These are phyloP conservation scores for Rhagoletis zephyria DNA, from an alignment of 1,140 invertebrate genomes.

Conservation along the genomic window DNA sequence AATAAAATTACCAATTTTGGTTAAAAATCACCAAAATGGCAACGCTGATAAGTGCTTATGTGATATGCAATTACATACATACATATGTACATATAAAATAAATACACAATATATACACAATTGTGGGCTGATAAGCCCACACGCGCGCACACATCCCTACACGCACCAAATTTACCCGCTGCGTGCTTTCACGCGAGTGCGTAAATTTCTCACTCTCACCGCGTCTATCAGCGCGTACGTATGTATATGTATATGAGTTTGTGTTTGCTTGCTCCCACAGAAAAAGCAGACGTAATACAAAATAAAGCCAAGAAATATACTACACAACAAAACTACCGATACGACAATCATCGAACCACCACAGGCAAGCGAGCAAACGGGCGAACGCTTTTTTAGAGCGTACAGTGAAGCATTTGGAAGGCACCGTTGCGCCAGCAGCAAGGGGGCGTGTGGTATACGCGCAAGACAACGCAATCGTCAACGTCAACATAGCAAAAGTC, in stretches of 20 bases:
- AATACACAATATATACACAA: slow-evolving; percentile 9
- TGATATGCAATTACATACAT: background rate
- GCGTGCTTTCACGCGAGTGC: slow-evolving; percentile 30
- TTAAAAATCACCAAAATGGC: too few relatives aligned
- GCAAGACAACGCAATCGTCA: slow-evolving; percentile 41
- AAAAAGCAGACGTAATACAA: slow-evolving; percentile 14
- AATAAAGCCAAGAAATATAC: background rate
- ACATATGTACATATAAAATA: background rate
- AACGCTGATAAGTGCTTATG: too few relatives aligned
- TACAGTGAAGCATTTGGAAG: background rate
- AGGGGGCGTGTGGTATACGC: background rate
- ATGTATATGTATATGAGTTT: background rate
- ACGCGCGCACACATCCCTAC: background rate
- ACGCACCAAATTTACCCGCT: background rate
- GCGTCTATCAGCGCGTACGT: background rate
- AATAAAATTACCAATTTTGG: too few relatives aligned
- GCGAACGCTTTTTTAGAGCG: background rate
- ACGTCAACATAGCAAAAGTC: slow-evolving; percentile 73
- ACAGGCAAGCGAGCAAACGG: background rate
- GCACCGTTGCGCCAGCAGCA: background rate
- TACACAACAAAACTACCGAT: background rate
- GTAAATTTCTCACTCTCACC: slow-evolving; percentile 30
- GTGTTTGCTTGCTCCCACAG: background rate
- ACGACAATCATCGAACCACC: background rate
- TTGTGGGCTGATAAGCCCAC: slow-evolving; percentile 28